Evolutionary conservation across 2,113 vertebrate genomes (phyloP).

Genomic region (Athene cunicularia): DNA sequence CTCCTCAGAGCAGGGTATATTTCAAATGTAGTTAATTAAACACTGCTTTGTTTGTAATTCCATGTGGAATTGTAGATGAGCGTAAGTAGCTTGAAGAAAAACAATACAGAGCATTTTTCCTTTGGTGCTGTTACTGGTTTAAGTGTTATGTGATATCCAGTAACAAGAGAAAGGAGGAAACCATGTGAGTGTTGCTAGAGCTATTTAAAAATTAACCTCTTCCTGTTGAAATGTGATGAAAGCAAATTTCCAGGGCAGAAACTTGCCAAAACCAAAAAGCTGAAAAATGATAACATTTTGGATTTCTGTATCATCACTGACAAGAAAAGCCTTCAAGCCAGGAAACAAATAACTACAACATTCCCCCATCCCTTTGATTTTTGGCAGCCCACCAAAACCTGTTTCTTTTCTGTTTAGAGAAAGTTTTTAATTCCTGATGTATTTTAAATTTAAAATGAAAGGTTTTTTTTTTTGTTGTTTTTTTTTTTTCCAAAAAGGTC

Average conservation of each 20-base stretch:
- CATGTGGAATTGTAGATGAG: neutral
- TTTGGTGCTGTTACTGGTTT: neutral
- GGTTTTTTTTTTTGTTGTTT: neutral
- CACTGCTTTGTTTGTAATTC: constrained; percentile 12
- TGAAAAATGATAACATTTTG: neutral
- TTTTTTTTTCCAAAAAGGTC: neutral
- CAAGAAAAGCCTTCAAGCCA: neutral
- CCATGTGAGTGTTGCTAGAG: neutral
- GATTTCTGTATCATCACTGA: neutral
- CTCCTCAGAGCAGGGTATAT: neutral
- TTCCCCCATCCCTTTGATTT: neutral
- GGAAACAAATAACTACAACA: neutral
- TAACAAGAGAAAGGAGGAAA: neutral
- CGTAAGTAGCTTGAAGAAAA: neutral
- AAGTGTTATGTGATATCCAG: neutral
- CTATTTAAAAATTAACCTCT: neutral
- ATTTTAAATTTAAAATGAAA: neutral
- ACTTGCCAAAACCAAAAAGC: neutral
- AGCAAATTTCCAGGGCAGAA: neutral
- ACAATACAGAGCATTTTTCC: neutral
- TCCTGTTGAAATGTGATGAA: neutral
- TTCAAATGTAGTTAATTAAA: constrained; percentile 19
- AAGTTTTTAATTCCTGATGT: neutral
- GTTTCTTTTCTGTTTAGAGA: neutral
- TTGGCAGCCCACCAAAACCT: neutral